Percentiles rank a stretch among this genome's conserved stretches.
These are phyloP conservation scores for Plutella xylostella DNA, from an alignment of 2,888 invertebrate species.

Conservation along the genomic window DNA sequence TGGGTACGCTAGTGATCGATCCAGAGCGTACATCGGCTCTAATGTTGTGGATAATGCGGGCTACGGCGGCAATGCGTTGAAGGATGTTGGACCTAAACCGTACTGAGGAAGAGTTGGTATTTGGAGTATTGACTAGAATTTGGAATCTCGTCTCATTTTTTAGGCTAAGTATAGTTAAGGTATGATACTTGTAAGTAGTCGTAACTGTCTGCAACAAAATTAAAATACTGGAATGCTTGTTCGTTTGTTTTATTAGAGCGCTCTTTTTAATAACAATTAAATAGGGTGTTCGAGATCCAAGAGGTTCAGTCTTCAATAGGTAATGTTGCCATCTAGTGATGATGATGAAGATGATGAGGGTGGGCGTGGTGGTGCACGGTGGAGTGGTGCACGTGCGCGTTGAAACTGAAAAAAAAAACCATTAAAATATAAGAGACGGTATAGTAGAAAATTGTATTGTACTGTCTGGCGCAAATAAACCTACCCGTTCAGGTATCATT, in stretches of 20 bases:
- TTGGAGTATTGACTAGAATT: too few species aligned
- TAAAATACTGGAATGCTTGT: too few species aligned
- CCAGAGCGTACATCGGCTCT: constrained; percentile 22
- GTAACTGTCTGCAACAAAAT: too few species aligned
- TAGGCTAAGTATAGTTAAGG: too few species aligned
- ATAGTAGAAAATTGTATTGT: too few species aligned
- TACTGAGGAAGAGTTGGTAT: too few species aligned
- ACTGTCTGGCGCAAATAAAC: too few species aligned
- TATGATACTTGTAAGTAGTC: too few species aligned
- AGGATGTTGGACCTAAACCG: constrained; percentile 4
- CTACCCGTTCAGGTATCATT: too few species aligned
- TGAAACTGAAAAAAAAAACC: constrained; percentile 37
- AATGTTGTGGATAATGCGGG: constrained; percentile 36
- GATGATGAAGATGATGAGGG: constrained; percentile 29
- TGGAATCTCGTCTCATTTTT: too few species aligned
- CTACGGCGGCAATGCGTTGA: constrained; percentile 22
- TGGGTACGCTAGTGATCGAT: constrained; percentile 16
- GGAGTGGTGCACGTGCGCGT: constrained; percentile 41
- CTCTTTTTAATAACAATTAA: background rate
- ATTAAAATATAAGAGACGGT: too few species aligned
- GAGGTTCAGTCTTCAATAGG: constrained; percentile 11
- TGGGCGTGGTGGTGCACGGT: constrained; percentile 35
- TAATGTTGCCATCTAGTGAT: constrained; percentile 24
- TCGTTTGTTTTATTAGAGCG: constrained; percentile 4
- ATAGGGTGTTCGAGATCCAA: constrained; percentile 24